A percentile compares a stretch with the other conserved stretches of the same genome.
Conservation (phyloP, 1,140 invertebrate genomes). For the Lanistes nyassanus region DNA sequence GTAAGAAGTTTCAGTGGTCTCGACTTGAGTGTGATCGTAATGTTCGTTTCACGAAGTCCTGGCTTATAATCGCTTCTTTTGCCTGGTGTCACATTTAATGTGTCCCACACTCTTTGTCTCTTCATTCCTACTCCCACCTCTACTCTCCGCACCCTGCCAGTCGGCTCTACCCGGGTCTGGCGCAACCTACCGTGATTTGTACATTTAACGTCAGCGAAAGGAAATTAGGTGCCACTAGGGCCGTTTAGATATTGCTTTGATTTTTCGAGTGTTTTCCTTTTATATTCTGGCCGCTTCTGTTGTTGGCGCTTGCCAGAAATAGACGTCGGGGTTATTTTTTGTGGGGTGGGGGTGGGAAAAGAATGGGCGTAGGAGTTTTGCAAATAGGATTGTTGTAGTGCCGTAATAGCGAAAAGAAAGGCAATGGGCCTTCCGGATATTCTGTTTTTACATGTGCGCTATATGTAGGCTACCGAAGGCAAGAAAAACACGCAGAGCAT, state of each 20-base stretch:
- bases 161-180: neutral
- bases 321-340: neutral
- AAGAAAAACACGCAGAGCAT: too few species aligned
- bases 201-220: constrained; percentile 13
- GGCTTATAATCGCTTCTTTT: too few species aligned
- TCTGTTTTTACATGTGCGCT: too few species aligned
- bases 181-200: constrained; percentile 11
- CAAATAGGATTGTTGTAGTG: too few species aligned
- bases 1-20: too few species aligned
- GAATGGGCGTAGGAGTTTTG: neutral
- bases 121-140: neutral
- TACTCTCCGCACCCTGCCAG: neutral
- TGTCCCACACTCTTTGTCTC: neutral
- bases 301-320: neutral
- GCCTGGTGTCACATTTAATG: too few species aligned
- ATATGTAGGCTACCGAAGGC: too few species aligned
- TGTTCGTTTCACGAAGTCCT: too few species aligned
- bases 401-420: too few species aligned
- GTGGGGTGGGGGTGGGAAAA: neutral
- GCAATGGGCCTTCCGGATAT: too few species aligned
- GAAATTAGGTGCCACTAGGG: constrained; percentile 23
- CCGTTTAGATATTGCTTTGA: constrained; percentile 24
- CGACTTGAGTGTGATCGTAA: too few species aligned
- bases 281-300: neutral
- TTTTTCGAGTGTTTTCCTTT: constrained; percentile 4